Conservation (phyloP, 2,888 invertebrate genomes). For the Arctia plantaginis region DNA sequence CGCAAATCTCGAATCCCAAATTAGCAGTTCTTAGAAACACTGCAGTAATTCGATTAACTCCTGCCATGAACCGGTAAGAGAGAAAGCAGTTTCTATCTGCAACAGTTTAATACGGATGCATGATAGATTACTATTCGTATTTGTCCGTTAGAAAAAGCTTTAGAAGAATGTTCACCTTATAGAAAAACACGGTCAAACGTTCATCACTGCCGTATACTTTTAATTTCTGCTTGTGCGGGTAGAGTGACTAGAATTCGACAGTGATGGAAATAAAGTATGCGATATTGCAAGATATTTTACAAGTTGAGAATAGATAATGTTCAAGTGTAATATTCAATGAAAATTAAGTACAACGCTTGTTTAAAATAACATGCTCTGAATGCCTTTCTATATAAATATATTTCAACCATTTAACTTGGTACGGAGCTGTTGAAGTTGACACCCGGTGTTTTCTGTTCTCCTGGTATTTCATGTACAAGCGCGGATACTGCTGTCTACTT, state of each 20-base stretch:
- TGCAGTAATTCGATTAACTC: too few relatives aligned
- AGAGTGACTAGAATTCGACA: neutral
- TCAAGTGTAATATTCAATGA: neutral
- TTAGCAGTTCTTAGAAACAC: too few relatives aligned
- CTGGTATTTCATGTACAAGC: constrained; percentile 8
- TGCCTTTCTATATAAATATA: constrained; percentile 3
- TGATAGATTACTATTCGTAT: too few relatives aligned
- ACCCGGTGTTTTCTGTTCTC: neutral
- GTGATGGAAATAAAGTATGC: neutral
- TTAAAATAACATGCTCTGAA: neutral
- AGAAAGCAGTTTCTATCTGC: too few relatives aligned
- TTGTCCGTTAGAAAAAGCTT: too few relatives aligned
- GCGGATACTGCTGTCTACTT: constrained; percentile 14
- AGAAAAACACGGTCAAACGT: neutral
- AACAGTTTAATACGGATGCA: too few relatives aligned
- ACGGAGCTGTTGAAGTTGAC: neutral
- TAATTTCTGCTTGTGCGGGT: neutral
- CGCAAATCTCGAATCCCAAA: neutral
- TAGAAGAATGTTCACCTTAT: neutral
- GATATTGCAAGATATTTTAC: neutral
- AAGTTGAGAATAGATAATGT: neutral
- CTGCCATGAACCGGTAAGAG: too few relatives aligned
- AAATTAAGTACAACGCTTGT: neutral
- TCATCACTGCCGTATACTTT: neutral
- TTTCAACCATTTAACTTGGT: neutral